These are phyloP conservation scores for Petrosia ficiformis DNA, from an alignment of 37 sponge, comb jelly and placozoan species.

Conservation along the genomic window DNA sequence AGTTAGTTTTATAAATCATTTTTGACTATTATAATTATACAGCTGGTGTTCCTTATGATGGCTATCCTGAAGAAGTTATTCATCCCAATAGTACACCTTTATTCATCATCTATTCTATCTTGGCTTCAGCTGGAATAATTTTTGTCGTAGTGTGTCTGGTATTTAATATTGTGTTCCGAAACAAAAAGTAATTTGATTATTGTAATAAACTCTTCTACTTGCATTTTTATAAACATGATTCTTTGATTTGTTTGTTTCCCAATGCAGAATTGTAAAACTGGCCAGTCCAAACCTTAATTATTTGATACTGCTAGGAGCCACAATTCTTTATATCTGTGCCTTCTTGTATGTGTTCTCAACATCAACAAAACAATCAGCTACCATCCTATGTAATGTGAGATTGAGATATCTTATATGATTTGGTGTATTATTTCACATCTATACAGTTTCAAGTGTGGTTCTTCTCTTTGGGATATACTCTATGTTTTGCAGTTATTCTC, in stretches of 20 bases:
- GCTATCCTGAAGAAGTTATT: neutral
- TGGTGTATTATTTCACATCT: neutral
- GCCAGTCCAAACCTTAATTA: slow-evolving; percentile 13
- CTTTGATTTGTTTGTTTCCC: neutral
- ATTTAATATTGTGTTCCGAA: slow-evolving; percentile 10
- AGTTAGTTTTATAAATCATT: no score
- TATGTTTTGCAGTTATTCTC: neutral
- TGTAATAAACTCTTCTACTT: neutral
- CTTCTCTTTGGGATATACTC: no score
- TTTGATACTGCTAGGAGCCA: slow-evolving; percentile 4
- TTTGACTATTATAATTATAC: neutral
- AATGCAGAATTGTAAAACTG: slow-evolving; percentile 12
- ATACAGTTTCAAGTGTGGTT: no score
- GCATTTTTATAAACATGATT: no score
- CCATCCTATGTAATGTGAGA: slow-evolving; percentile 6
- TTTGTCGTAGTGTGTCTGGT: neutral
- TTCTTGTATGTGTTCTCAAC: slow-evolving; percentile 3
- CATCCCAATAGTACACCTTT: neutral
- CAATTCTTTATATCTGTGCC: neutral
- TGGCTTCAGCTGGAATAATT: neutral
- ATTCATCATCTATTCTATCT: neutral
- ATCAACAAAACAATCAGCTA: neutral
- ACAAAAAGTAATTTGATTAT: slow-evolving; percentile 2
- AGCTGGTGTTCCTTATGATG: slow-evolving; percentile 17
- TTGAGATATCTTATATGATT: no score